Conservation (phyloP, 2,797 vertebrate species). For the Alosa sapidissima region DNA sequence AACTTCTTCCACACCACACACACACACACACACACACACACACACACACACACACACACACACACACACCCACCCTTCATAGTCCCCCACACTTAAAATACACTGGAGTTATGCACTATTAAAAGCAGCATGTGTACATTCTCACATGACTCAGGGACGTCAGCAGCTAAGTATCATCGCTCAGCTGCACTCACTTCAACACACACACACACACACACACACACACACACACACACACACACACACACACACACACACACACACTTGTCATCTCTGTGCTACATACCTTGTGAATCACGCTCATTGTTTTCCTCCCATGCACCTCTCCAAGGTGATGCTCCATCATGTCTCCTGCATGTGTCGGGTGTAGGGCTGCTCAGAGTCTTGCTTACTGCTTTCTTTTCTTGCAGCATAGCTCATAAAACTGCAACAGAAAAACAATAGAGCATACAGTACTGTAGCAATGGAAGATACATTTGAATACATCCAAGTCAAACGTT, state of each 20-base stretch:
- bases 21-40: not conserved
- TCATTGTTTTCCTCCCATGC: not conserved
- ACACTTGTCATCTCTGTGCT: constrained; percentile 1
- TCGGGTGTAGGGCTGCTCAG: not conserved
- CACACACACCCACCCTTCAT: constrained; percentile 43
- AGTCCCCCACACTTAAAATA: not conserved
- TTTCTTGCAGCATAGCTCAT: constrained; percentile 43
- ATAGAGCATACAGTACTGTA: not conserved
- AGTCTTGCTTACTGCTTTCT: constrained; percentile 33
- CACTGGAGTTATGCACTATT: not conserved
- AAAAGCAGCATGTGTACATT: not conserved
- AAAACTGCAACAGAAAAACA: constrained; percentile 51
- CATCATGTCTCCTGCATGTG: not conserved
- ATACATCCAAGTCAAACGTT: not conserved
- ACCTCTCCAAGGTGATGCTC: not conserved
- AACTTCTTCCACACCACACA: too few relatives aligned
- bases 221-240: constrained; percentile 18
- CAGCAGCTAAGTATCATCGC: not conserved
- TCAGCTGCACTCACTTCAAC: not conserved
- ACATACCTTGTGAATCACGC: not conserved
- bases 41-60: constrained; percentile 49
- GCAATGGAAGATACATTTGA: not conserved
- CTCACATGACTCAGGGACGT: not conserved
- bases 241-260: constrained; percentile 24
- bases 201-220: constrained; percentile 32